Conservation (phyloP, 2,888 invertebrate species). For the Torymus tubicola region DNA sequence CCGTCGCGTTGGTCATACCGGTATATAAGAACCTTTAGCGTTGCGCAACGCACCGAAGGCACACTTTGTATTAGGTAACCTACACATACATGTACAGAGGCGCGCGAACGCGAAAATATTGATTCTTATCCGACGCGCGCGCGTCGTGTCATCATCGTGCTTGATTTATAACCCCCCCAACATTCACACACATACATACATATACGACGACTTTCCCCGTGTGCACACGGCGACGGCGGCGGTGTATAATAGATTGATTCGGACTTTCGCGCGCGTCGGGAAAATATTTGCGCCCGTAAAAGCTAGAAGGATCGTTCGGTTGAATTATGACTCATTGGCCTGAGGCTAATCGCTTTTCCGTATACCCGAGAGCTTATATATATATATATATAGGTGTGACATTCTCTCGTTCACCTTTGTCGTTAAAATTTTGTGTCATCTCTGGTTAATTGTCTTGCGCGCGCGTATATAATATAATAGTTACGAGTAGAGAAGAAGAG, state of each 20-base stretch:
- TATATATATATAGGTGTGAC: not conserved
- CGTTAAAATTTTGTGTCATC: slow-evolving; percentile 10
- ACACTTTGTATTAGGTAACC: too few species aligned
- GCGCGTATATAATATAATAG: too few species aligned
- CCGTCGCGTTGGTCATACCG: too few species aligned
- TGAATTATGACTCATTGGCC: slow-evolving; percentile 12
- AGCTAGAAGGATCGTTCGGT: not conserved
- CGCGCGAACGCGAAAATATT: not conserved
- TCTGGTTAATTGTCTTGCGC: not conserved
- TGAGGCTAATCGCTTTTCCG: not conserved
- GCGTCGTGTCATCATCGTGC: not conserved
- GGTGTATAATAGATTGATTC: not conserved
- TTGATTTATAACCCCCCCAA: slow-evolving; percentile 11
- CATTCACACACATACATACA: too few species aligned
- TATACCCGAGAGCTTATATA: too few species aligned
- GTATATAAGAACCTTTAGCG: too few species aligned
- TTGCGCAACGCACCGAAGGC: too few species aligned
- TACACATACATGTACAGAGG: too few species aligned
- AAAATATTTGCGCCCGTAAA: slow-evolving; percentile 7
- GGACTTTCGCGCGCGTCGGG: not conserved
- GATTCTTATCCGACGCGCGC: not conserved
- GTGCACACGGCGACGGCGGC: too few species aligned
- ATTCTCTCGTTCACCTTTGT: not conserved
- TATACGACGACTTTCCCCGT: not conserved
- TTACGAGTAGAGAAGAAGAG: not conserved